Base-by-base conservation (phyloP, 2,113 vertebrate genomes). In the Alaudala cheleensis region DNA sequence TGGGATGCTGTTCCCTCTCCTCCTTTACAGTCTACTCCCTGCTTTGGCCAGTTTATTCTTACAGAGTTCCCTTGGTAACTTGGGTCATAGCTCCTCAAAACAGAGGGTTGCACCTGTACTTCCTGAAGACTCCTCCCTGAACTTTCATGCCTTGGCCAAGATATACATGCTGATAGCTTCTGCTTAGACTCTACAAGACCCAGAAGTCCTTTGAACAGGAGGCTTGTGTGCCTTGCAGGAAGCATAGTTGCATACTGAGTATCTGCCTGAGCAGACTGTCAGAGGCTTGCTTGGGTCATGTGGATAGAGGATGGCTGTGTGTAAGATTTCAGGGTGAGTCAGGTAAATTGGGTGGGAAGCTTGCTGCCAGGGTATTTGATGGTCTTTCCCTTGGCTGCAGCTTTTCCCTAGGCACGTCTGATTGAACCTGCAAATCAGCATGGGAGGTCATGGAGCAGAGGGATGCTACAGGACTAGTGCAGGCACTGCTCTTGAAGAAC, bases 391-490 rank as follows among this genome's bases (percentile, higher is more conserved):
- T 83, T 73, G 77, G 64, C 70, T 91, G 60, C 42, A 81, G 33
- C 24, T 87, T 91, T 49, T 81, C 34, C 74, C 49, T 37, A 37
- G 61, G 28, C 20, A 60, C 19, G 11, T 39, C 60, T 67, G 23
- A 66, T 39, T 8, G 2, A 60, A 51, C 26, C n/a, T 16, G 10
- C 12, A 51, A 51, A 28, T 39, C 44, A 60, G 51, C 2, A 1
- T 26, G 42, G 69, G 42, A 34, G 21, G 23, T 66, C 0, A 1
- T 57, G 50, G 62, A 70, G 29, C 15, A 21, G 69, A 50, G 39
- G 6, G 47, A 66, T 70, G 39, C 56, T 71, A 40, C 37, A 64
- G 24, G 33, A n/a, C 2, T 5, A 81, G 26, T 0, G 0, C 29
- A 62, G n/a, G 26, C 24, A 16, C 25, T 89, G 21, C 26, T 26